Evolutionary conservation across 2,113 vertebrate genomes (phyloP).

Genomic region (Oncorhynchus masou): DNA sequence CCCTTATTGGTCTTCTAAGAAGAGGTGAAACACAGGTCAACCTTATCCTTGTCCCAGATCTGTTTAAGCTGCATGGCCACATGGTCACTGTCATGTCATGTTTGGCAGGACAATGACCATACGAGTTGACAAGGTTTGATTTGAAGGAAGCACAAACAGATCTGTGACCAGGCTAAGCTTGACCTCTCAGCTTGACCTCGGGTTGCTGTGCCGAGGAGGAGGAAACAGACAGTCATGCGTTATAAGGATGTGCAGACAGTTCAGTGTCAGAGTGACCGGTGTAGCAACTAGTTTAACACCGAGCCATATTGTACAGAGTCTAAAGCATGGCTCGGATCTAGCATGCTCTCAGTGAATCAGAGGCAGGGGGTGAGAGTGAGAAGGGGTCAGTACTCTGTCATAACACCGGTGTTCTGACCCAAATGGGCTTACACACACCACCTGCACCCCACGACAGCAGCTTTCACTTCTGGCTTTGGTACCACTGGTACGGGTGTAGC

Average conservation of each 20-base stretch:
- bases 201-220: conserved; percentile 9
- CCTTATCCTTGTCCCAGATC: too few relatives aligned
- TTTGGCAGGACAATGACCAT: too few relatives aligned
- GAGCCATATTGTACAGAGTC: neutral
- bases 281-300: neutral
- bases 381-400: conserved; percentile 34
- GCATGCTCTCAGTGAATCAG: neutral
- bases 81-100: too few relatives aligned
- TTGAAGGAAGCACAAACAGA: too few relatives aligned
- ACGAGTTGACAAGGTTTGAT: too few relatives aligned
- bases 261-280: neutral
- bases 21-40: too few relatives aligned
- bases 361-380: neutral
- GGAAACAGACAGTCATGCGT: neutral
- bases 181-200: neutral
- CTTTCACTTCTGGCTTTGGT: conserved; percentile 58
- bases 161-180: neutral
- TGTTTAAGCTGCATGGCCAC: too few relatives aligned
- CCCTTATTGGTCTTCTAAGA: too few relatives aligned
- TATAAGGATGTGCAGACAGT: neutral
- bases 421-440: conserved; percentile 43
- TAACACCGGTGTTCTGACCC: conserved; percentile 32
- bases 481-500: conserved; percentile 34
- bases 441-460: conserved; percentile 63
- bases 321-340: too few relatives aligned